A percentile compares a stretch with the other conserved stretches of the same genome.
Evolutionary conservation across 2,113 vertebrate species (phyloP).

Genomic region (Silurus meridionalis): DNA sequence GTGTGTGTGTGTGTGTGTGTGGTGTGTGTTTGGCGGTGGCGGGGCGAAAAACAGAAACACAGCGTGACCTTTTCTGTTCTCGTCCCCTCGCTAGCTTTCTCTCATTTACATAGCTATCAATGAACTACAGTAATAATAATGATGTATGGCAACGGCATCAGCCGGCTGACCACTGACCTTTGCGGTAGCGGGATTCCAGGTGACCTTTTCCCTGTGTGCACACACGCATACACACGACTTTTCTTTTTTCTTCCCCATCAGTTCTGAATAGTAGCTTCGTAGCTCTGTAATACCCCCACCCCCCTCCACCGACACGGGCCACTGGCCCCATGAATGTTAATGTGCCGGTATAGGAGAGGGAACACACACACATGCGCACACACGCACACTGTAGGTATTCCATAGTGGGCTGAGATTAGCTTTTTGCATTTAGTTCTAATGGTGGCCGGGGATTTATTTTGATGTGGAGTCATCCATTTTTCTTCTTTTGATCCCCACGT

Average conservation of each 20-base stretch:
- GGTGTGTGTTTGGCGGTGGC: not conserved
- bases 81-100: not conserved
- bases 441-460: conserved; percentile 20
- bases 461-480: not conserved
- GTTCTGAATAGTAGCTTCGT: conserved; percentile 61
- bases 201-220: conserved; percentile 61
- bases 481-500: not conserved
- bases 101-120: conserved; percentile 63
- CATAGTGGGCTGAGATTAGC: conserved; percentile 23
- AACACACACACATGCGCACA: not conserved
- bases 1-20: not conserved
- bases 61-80: conserved; percentile 29
- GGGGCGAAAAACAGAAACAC: not conserved
- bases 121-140: conserved; percentile 71
- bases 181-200: conserved; percentile 61
- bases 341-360: conserved; percentile 47
- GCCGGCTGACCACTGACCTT: conserved; percentile 69
- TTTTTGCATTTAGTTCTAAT: conserved; percentile 26
- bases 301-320: conserved; percentile 61
- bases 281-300: conserved; percentile 30
- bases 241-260: conserved; percentile 31
- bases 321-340: conserved; percentile 78
- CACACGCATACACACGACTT: not conserved
- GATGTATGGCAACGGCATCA: conserved; percentile 67
- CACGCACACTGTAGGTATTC: conserved; percentile 27